Evolutionary conservation across 2,113 vertebrate species (phyloP).

Genomic region (Phrynosoma blainvillii): DNA sequence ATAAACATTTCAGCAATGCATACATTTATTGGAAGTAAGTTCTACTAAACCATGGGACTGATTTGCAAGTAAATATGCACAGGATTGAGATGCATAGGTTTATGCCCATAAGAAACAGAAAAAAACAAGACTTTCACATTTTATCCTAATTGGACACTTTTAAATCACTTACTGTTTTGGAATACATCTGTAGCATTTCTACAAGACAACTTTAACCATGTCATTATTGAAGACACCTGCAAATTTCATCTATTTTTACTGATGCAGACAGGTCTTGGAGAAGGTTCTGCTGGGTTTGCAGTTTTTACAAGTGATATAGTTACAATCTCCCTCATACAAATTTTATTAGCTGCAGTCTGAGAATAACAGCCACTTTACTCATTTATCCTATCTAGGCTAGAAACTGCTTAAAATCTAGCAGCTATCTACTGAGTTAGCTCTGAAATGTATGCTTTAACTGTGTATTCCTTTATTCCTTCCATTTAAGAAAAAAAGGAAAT

Average conservation of each 20-base stretch:
- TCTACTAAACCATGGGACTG: too few relatives aligned
- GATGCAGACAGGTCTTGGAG: fast-evolving
- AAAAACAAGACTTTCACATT: fast-evolving
- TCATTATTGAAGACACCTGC: fast-evolving
- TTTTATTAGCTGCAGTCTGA: constrained; percentile 1
- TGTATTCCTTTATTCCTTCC: background rate
- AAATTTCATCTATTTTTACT: background rate
- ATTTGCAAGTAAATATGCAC: background rate
- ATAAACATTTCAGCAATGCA: background rate
- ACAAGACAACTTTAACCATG: background rate
- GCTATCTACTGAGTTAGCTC: background rate
- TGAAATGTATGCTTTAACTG: background rate
- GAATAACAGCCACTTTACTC: background rate
- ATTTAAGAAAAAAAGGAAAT: background rate
- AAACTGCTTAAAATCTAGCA: background rate
- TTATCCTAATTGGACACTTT: fast-evolving
- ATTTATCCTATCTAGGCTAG: background rate
- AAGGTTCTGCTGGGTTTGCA: fast-evolving
- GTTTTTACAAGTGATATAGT: background rate
- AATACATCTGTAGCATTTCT: background rate
- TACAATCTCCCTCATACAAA: fast-evolving
- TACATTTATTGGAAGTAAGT: background rate
- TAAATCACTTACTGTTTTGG: background rate
- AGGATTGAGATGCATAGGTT: background rate
- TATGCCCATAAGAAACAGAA: fast-evolving